Base-by-base conservation (phyloP, 2,113 vertebrate species). In the Megaceryle torquata region DNA sequence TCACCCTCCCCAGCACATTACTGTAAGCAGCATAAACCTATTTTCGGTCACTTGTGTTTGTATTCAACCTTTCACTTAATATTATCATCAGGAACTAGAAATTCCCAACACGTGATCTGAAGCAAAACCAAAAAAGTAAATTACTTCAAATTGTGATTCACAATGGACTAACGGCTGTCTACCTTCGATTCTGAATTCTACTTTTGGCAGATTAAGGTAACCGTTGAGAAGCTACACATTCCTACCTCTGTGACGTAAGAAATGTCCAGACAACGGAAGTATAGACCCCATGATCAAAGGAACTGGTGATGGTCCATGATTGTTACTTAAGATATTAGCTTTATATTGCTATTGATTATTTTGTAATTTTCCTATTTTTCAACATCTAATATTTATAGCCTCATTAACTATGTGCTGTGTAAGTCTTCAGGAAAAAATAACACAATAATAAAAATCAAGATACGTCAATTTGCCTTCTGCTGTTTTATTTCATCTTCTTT, bases 351-450 rank as follows among this genome's bases (percentile, higher is more conserved):
- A 18, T 16, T 78, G 51, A 77, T 26, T 65, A 61, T 63, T 89
- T 85, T 44, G 6, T 28, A 48, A 44, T 76, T 48, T 46, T 84
- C 46, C 59, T 77, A 8, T 41, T 88, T 79, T 93, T 84, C 46
- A 29, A 8, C 46, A 78, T 22, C 35, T 57, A 72, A 11, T n/a
- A 82, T 59, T 56, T 83, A 68, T 48, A 76, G 64, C 5, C 18
- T 90, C 21, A 53, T 67, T 79, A 89, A 68, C n/a, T 31, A 57
- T 11, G 5, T 13, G 20, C 19, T 43, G 18, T 26, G 4, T 50
- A 78, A 84, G 17, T 75, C 35, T 71, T 75, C 69, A 41, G 48
- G 35, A 93, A 91, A 92, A 92, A 88, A 33, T 68, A 82, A 64
- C 5, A 8, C 13, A 86, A 46, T 28, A 91, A 86, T n/a, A 65